Evolutionary conservation across 2,113 vertebrate species (phyloP).

Genomic region (Rhynchomys soricoides): DNA sequence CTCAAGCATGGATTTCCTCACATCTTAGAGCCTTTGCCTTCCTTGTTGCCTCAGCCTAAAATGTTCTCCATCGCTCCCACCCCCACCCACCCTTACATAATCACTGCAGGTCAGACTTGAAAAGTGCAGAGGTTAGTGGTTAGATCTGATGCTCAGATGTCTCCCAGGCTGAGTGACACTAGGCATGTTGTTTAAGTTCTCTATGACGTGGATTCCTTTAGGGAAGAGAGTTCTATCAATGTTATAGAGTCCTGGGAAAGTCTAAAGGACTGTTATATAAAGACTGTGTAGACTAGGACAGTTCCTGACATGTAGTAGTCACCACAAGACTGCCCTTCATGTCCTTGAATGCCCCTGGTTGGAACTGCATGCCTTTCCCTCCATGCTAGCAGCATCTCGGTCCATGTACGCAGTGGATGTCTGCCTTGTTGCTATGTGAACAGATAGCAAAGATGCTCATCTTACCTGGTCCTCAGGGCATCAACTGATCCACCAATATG

Average conservation of each 20-base stretch:
- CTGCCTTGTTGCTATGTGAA: too few species aligned
- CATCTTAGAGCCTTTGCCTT: background rate
- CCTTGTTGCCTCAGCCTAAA: background rate
- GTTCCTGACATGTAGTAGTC: background rate
- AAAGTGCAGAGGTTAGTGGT: background rate
- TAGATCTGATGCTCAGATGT: background rate
- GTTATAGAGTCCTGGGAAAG: background rate
- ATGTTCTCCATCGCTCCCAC: background rate
- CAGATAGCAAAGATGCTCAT: too few species aligned
- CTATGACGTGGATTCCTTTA: background rate
- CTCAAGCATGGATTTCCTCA: conserved; percentile 14
- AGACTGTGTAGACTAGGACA: background rate
- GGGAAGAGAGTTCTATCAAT: background rate
- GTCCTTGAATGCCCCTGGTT: too few species aligned
- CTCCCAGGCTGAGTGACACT: background rate
- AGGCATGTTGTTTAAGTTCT: conserved; percentile 12
- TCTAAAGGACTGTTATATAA: background rate
- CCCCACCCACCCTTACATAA: background rate
- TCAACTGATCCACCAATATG: too few species aligned
- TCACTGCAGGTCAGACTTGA: background rate
- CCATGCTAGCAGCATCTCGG: too few species aligned
- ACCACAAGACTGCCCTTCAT: background rate
- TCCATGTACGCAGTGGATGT: too few species aligned
- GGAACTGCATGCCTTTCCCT: too few species aligned
- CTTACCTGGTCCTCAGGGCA: too few species aligned